Evolutionary conservation across 2,888 invertebrate genomes (phyloP), one percentile per base, ranked within the genome.

Genomic region (Girardia tigrina): DNA sequence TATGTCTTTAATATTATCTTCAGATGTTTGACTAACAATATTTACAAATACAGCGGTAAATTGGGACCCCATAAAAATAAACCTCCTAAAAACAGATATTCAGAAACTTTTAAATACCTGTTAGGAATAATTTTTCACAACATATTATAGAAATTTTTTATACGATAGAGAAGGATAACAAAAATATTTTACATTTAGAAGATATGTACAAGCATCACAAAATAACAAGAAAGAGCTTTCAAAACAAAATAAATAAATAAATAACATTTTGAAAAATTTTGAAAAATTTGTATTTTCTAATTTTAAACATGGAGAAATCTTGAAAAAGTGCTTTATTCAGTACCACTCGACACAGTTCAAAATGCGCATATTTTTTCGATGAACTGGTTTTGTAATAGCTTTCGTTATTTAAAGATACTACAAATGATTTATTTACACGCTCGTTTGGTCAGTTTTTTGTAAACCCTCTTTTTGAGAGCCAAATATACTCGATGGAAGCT

Each of bases 351-450:
- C n/a, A 4, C 23, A 56, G 56, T 56, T 23, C 56, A 56, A 56
- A 56, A 56, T n/a, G 56, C 56, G 56, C 56, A 56, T 56, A 56
- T 56, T 56, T 23, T 56, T 56, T 4, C 2, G 56, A 56, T 56
- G 56, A 56, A 56, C n/a, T 12, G 56, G 56, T 56, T n/a, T 56
- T 23, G 56, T 56, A 56, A 56, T 56, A n/a, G 56, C 56, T 56
- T 56, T 56, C 56, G 4, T 16, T 23, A 56, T 23, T 56, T 56
- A n/a, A 56, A 56, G 56, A 56, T 56, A 56, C 23, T 56, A 36
- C 8, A 36, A 36, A 12, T 36, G 36, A 36, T 36, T 36, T 36
- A 36, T 16, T 8, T 36, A 12, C 16, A 36, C 36, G 8, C 16
- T 36, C 16, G 36, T 36, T 36, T 36, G 36, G 16, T 36, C 36